phyloP scores from a whole-genome alignment of 2,888 invertebrate genomes.

The Eumacrocentrus americanus region DNA sequence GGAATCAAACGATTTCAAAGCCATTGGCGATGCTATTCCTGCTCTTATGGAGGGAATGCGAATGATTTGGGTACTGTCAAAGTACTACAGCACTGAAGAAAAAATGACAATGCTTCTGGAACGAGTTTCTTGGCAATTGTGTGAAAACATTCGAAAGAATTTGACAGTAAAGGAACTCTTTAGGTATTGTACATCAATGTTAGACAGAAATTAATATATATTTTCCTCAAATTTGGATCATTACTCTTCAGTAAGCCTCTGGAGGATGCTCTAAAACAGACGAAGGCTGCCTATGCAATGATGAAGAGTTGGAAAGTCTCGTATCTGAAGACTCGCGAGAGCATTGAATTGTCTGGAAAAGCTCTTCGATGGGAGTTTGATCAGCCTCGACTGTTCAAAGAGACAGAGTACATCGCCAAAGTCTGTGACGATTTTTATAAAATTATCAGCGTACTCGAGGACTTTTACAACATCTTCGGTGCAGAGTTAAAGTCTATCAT shows the following conservation, averaged over 20 bases:
- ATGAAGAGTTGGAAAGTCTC: constrained; percentile 76
- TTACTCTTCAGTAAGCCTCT: constrained; percentile 62
- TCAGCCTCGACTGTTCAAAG: constrained; percentile 77
- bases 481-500: constrained; percentile 85
- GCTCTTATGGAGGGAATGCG: constrained; percentile 83
- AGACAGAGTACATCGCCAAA: constrained; percentile 82
- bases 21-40: constrained; percentile 76
- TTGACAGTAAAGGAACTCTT: constrained; percentile 77
- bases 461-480: constrained; percentile 90
- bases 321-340: constrained; percentile 79
- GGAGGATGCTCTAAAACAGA: constrained; percentile 64
- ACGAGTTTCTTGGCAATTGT: constrained; percentile 82
- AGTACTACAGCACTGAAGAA: constrained; percentile 83
- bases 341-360: constrained; percentile 85
- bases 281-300: constrained; percentile 71
- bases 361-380: constrained; percentile 93
- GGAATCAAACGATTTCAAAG: constrained; percentile 72
- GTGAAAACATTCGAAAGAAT: constrained; percentile 75
- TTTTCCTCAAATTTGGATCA: no score
- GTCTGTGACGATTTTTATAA: constrained; percentile 82
- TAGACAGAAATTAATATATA: not conserved
- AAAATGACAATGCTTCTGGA: constrained; percentile 84
- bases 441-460: constrained; percentile 79
- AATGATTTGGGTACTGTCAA: constrained; percentile 90
- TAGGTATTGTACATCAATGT: constrained; percentile 70